phyloP scores from a whole-genome alignment of 2,113 vertebrate genomes.

The Telmatochromis sp. region DNA sequence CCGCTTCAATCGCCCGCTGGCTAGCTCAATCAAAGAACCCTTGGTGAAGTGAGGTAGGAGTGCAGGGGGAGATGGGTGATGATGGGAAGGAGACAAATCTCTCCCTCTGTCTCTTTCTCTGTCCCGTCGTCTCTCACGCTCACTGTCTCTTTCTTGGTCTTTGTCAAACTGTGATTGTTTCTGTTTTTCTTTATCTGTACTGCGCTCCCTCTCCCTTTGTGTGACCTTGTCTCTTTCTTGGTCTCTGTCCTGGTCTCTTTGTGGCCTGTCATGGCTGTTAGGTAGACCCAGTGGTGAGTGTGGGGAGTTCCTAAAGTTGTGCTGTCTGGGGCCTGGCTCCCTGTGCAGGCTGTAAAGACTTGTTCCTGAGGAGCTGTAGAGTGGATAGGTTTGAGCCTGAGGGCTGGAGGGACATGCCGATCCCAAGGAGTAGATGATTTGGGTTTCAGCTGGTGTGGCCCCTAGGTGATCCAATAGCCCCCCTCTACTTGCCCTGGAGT shows the following conservation, averaged over 20 bases:
- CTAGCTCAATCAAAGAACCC: slow-evolving; percentile 76
- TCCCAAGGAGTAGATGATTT: slow-evolving; percentile 70
- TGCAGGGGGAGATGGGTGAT: slow-evolving; percentile 48
- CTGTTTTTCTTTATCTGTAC: slow-evolving; percentile 47
- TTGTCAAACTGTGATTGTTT: slow-evolving; percentile 38
- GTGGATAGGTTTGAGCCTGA: slow-evolving; percentile 43
- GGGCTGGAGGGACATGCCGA: slow-evolving; percentile 50
- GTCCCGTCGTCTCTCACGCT: slow-evolving; percentile 35
- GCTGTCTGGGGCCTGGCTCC: slow-evolving; percentile 51
- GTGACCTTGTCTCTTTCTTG: slow-evolving; percentile 33
- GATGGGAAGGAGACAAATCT: slow-evolving; percentile 45
- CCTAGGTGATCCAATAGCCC: slow-evolving; percentile 46
- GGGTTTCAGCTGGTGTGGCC: slow-evolving; percentile 59
- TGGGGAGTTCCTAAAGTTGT: slow-evolving; percentile 55
- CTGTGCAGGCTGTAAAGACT: slow-evolving; percentile 58
- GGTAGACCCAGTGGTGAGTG: slow-evolving; percentile 54
- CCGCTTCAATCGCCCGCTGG: slow-evolving; percentile 68
- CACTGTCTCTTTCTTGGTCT: slow-evolving; percentile 55
- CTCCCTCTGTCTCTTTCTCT: slow-evolving; percentile 43
- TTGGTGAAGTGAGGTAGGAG: slow-evolving; percentile 79
- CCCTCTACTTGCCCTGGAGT: slow-evolving; percentile 49
- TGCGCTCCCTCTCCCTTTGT: slow-evolving; percentile 33
- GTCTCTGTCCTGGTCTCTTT: slow-evolving; percentile 45
- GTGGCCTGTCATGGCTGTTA: slow-evolving; percentile 65
- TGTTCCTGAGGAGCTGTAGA: slow-evolving; percentile 59